Conservation (phyloP, 2,113 vertebrate genomes). For the Melanocharis versteri region DNA sequence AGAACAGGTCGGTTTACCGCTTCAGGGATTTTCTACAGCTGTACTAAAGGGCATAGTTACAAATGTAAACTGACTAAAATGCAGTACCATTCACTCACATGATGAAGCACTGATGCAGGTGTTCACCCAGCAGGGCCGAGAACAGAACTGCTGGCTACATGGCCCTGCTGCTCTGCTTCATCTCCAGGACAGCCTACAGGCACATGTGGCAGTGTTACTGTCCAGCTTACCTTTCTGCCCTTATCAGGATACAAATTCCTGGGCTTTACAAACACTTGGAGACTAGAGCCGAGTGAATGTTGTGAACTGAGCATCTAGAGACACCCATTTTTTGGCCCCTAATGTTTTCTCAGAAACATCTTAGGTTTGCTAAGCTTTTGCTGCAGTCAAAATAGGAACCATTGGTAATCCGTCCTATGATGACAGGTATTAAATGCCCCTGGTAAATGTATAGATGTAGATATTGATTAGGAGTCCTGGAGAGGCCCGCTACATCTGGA, state of each 20-base stretch:
- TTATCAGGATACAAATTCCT: neutral
- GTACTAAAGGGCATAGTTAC: neutral
- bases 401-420: neutral
- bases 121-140: neutral
- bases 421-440: neutral
- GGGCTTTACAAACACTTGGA: neutral
- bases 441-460: neutral
- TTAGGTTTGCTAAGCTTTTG: neutral
- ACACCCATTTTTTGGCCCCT: neutral
- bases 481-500: neutral
- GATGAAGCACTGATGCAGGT: neutral
- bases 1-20: neutral
- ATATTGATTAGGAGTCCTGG: neutral
- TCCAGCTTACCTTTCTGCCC: neutral
- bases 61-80: neutral
- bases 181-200: neutral
- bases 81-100: neutral
- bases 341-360: neutral
- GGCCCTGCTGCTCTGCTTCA: neutral
- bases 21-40: neutral
- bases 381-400: neutral
- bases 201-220: rapidly evolving
- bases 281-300: neutral
- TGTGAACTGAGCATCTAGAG: neutral
- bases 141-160: neutral